These are phyloP conservation scores for Lasioglossum malachurum DNA, from an alignment of 2,888 invertebrate genomes.

Conservation along the genomic window DNA sequence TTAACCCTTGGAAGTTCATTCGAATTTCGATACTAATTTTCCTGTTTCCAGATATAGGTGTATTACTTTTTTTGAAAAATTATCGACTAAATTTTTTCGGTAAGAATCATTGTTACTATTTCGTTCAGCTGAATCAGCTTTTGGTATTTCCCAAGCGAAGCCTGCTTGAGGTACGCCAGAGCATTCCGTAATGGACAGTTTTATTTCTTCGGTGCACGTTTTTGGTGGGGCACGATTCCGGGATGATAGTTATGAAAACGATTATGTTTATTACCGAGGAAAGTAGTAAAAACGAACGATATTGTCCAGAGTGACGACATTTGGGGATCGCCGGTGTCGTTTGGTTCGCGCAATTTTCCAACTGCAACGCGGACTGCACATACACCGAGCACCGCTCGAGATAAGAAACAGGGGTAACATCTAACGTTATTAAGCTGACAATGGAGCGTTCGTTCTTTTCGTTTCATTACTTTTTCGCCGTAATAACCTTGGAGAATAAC, in stretches of 20 bases:
- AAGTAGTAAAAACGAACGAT: slow-evolving; percentile 72
- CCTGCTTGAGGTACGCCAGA: background rate
- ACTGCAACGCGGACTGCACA: slow-evolving; percentile 24
- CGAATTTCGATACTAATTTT: background rate
- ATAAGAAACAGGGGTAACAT: slow-evolving; percentile 44
- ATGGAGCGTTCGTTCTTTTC: slow-evolving; percentile 27
- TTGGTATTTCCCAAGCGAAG: background rate
- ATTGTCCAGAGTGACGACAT: slow-evolving; percentile 60
- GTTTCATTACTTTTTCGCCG: background rate
- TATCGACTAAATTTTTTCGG: background rate
- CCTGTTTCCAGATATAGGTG: background rate
- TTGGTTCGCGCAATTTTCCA: slow-evolving; percentile 49
- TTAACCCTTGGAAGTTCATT: background rate
- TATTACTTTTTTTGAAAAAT: background rate
- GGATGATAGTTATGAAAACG: slow-evolving; percentile 69
- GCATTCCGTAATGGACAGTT: background rate
- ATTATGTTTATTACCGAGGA: slow-evolving; percentile 72
- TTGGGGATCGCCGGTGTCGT: slow-evolving; percentile 43
- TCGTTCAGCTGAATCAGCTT: background rate
- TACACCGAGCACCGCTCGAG: slow-evolving; percentile 36
- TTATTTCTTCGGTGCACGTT: slow-evolving; percentile 6
- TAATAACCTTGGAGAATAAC: background rate
- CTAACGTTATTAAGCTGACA: background rate
- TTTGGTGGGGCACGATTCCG: slow-evolving; percentile 13
- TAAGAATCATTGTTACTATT: background rate